A percentile compares a stretch with the other conserved stretches of the same genome.
phyloP scores from a whole-genome alignment of 2,888 invertebrate genomes.

The Agrotis exclamationis region DNA sequence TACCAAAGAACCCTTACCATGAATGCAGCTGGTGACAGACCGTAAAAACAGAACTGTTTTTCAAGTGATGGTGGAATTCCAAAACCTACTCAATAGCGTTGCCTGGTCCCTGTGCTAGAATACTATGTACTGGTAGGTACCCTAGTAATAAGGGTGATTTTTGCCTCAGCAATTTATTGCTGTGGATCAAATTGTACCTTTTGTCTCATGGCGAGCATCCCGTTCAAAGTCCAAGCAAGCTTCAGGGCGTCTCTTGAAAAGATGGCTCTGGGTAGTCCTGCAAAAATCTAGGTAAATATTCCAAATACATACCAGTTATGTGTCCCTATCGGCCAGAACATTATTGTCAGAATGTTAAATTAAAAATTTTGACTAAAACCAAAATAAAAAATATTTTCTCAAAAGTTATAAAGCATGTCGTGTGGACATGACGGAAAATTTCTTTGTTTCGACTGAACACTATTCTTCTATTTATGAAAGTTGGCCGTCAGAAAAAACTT shows the following conservation, averaged over 20 bases:
- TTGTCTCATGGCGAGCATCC: background rate
- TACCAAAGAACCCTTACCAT: background rate
- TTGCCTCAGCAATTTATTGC: too few species aligned
- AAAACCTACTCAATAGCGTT: too few species aligned
- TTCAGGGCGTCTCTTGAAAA: background rate
- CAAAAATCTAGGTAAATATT: background rate
- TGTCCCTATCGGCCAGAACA: constrained; percentile 34
- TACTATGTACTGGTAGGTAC: too few species aligned
- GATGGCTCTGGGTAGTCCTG: too few species aligned
- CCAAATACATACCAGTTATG: constrained; percentile 44
- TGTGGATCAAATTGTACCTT: too few species aligned
- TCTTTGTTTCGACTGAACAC: constrained; percentile 59
- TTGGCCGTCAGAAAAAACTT: constrained; percentile 14
- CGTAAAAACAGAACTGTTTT: too few species aligned
- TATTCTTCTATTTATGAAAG: constrained; percentile 44
- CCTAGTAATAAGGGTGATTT: too few species aligned
- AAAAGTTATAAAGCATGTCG: constrained; percentile 31
- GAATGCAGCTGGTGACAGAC: background rate
- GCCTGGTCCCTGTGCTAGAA: too few species aligned
- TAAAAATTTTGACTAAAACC: constrained; percentile 47
- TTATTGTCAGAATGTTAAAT: constrained; percentile 45
- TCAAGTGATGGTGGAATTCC: too few species aligned
- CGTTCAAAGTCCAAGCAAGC: too few species aligned
- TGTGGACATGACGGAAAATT: constrained; percentile 56
- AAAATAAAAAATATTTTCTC: constrained; percentile 28